Conservation (phyloP, 2,113 vertebrate genomes). For the Sterrhoptilus dennistouni region DNA sequence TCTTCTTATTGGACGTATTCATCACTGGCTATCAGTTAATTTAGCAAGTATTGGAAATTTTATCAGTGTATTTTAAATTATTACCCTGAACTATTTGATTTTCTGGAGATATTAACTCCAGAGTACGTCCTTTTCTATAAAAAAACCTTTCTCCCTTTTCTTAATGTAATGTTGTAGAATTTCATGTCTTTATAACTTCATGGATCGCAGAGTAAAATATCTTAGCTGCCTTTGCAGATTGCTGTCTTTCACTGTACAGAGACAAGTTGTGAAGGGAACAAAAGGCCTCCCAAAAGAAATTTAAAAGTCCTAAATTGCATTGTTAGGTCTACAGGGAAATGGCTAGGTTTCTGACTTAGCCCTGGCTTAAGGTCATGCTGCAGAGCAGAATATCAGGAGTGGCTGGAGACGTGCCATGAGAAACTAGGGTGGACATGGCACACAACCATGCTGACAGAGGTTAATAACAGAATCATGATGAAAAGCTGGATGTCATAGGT, state of each 20-base stretch:
- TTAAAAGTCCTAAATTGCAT: neutral
- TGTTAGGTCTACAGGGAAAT: neutral
- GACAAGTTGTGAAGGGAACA: neutral
- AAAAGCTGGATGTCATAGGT: neutral
- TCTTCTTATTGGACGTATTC: neutral
- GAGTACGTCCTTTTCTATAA: neutral
- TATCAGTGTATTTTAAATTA: neutral
- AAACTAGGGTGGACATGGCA: neutral
- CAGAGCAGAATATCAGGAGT: neutral
- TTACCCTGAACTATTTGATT: neutral
- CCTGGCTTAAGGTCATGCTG: neutral
- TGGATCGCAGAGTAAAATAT: neutral
- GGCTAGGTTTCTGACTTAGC: neutral
- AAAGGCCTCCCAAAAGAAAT: neutral
- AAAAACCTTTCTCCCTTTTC: neutral
- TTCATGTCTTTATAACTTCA: neutral
- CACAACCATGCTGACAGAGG: neutral
- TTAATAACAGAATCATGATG: neutral
- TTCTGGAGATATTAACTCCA: neutral
- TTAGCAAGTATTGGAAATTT: neutral
- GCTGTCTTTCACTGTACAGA: neutral
- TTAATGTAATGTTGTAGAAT: neutral
- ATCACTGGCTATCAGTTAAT: neutral
- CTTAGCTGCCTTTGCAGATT: neutral
- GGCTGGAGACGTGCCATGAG: neutral